Conservation (phyloP, 2,888 invertebrate species). For the Malthinus flaveolus region DNA sequence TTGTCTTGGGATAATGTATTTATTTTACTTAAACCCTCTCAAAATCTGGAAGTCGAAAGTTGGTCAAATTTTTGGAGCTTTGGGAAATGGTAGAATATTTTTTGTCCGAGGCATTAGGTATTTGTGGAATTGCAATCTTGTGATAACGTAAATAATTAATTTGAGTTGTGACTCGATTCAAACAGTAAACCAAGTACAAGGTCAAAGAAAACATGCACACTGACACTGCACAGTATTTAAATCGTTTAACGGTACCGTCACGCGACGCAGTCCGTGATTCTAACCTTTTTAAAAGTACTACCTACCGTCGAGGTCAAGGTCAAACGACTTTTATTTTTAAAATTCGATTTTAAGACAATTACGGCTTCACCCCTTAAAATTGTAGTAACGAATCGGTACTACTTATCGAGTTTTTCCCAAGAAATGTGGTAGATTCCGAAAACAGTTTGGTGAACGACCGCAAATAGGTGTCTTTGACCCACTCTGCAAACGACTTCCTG, state of each 20-base stretch:
- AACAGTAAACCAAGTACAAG: constrained; percentile 40
- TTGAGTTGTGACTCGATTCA: constrained; percentile 23
- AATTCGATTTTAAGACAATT: constrained; percentile 40
- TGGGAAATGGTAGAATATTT: no score
- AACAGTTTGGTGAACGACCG: constrained; percentile 16
- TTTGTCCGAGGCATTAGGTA: no score
- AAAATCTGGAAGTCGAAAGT: no score
- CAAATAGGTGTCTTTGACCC: constrained; percentile 13
- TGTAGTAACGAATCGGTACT: constrained; percentile 7
- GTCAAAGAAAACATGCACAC: constrained; percentile 43
- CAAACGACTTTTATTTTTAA: constrained; percentile 48
- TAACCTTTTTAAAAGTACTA: constrained; percentile 34
- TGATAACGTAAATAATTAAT: constrained; percentile 9
- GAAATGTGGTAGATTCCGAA: background rate
- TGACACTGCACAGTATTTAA: constrained; percentile 44
- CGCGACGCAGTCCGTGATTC: constrained; percentile 42
- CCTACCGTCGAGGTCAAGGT: constrained; percentile 30
- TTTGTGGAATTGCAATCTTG: background rate
- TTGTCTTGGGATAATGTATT: background rate
- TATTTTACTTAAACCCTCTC: background rate
- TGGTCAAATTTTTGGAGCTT: no score
- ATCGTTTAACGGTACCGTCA: constrained; percentile 43
- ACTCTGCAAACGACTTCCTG: constrained; percentile 1
- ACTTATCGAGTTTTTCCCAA: constrained; percentile 12
- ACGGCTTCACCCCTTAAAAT: no score